Percentiles rank a stretch among this genome's conserved stretches.
Evolutionary conservation across 2,113 vertebrate genomes (phyloP).

Genomic region (Anas platyrhynchos): DNA sequence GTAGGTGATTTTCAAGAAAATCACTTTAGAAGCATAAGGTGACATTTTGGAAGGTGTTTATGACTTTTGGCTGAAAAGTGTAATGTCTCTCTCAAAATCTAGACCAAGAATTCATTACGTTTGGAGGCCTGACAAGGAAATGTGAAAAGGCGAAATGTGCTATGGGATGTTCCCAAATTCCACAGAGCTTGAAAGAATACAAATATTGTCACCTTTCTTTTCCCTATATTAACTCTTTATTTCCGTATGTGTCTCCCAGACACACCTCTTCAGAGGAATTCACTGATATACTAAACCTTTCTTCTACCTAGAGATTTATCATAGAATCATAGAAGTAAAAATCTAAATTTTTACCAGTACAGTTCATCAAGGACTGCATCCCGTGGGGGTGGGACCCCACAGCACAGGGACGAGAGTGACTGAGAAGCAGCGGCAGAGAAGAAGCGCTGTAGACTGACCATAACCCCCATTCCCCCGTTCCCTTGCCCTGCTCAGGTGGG

Average conservation of each 20-base stretch:
- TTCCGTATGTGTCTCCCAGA: background rate
- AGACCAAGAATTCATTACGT: background rate
- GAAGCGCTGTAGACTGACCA: too few species aligned
- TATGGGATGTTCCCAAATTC: fast-evolving
- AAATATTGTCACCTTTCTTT: background rate
- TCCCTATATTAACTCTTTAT: background rate
- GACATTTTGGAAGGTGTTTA: background rate
- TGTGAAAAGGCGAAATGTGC: fast-evolving
- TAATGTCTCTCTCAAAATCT: background rate
- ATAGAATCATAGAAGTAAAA: too few species aligned
- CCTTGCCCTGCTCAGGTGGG: too few species aligned
- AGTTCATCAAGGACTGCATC: too few species aligned
- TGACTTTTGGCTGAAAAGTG: background rate
- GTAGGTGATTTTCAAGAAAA: background rate
- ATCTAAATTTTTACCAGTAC: too few species aligned
- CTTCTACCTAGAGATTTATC: too few species aligned
- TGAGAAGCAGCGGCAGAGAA: too few species aligned
- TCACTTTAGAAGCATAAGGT: background rate
- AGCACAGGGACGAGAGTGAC: too few species aligned
- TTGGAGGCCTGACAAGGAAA: background rate
- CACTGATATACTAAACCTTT: background rate
- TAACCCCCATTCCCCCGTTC: too few species aligned
- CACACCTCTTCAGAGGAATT: background rate
- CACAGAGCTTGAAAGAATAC: fast-evolving
- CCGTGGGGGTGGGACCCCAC: too few species aligned